Evolutionary conservation across 1,140 invertebrate genomes (phyloP), one percentile per base, ranked within the genome.

Genomic region (Ostrea edulis): DNA sequence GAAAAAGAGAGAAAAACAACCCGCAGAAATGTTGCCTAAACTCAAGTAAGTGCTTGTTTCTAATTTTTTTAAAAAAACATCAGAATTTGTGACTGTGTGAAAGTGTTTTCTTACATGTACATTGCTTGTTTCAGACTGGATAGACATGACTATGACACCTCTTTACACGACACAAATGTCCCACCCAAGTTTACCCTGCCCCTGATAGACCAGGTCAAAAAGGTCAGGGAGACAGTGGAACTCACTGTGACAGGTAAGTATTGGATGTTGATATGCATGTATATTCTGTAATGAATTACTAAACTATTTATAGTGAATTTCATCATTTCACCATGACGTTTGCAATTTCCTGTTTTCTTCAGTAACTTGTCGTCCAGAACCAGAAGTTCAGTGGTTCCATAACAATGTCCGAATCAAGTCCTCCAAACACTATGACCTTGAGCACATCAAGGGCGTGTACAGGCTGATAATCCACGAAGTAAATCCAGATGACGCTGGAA

Each of bases 381-480:
- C 94, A 51, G 92, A 93, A 8, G 91, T 95, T 11, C 91, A 86
- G 9, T 95, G 94, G 94, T 94, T 89, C 90, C 92, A 92, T 85
- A 92, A 93, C 84, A 90, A 92, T 9, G 87, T 90, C 17, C 87
- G 91, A 62, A 88, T 94, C 2, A 82, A 87, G 9, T 87, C 91
- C 11, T 91, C 91, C 22, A 85, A 87, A 9, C 90, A 90, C 53
- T 91, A 92, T 62, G 87, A 88, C 20, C 88, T 94, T 83, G 91
- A 92, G 35, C 92, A 93, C 62, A 89, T 90, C 52, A 93, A 92
- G 86, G 99, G 98, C 91, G 98, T 99, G 12, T 97, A 99, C 58
- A 92, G 93, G 0, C 97, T 99, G 95, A 98, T 99, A 96, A 99
- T 99, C 88, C 96, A 98, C 68, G 98, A 99, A 94, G 98, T 98